Conservation (phyloP, 2,888 invertebrate genomes). For the Ctenicera cuprea region DNA sequence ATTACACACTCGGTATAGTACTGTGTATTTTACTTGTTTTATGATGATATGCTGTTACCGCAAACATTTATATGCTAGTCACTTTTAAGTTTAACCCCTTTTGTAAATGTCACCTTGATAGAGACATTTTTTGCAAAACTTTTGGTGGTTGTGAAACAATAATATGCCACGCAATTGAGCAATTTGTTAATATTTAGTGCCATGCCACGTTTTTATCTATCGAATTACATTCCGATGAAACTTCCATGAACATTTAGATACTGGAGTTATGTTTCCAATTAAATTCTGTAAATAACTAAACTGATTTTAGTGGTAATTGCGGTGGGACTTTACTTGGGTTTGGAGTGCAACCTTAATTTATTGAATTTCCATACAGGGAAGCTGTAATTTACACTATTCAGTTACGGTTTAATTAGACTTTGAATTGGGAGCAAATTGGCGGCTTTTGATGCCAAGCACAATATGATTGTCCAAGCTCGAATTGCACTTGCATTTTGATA, state of each 20-base stretch:
- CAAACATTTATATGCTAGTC: neutral
- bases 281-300: constrained; percentile 1
- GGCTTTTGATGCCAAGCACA: neutral
- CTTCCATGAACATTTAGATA: neutral
- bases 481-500: too few relatives aligned
- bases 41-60: neutral
- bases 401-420: neutral
- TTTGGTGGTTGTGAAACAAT: neutral
- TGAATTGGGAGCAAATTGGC: neutral
- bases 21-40: neutral
- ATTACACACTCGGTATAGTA: neutral
- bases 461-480: too few relatives aligned
- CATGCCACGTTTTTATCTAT: neutral
- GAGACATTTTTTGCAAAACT: neutral
- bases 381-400: neutral
- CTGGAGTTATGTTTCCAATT: neutral
- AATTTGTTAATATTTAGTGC: constrained; percentile 5
- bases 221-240: neutral
- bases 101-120: too few relatives aligned
- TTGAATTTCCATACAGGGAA: too few relatives aligned
- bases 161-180: neutral
- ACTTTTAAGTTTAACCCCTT: neutral
- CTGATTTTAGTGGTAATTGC: neutral
- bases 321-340: neutral
- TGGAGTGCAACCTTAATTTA: too few relatives aligned